Evolutionary conservation across 2,113 vertebrate species (phyloP), one percentile per base, ranked within the genome.

Genomic region (Steatornis caripensis): DNA sequence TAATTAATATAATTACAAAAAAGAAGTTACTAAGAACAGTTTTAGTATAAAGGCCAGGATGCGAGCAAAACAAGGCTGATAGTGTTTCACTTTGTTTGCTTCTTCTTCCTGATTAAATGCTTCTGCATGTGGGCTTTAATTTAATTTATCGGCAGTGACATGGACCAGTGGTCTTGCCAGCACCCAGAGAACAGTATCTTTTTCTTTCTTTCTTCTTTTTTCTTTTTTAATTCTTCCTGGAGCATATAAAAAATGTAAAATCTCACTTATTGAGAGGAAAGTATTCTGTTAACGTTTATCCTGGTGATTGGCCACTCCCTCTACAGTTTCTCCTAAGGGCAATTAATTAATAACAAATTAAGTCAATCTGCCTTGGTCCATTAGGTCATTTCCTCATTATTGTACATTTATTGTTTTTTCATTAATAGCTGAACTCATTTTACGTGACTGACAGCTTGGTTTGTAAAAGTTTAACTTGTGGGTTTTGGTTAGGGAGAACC

Each of bases 361-460:
- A 95, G 66, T 96, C 90, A 89, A 93, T 95, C 70, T 95, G 77
- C 49, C 39, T 87, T 69, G 70, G 74, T 89, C 89, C 85, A 78
- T 96, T 97, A 95, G 94, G 87, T 97, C 89, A 97, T 94, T 97
- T 97, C 96, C 96, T 97, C 87, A 55, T 95, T 78, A 85, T 70
- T 93, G 75, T 85, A 53, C 41, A 70, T 95, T 96, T 97, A 96
- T 80, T 97, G 70, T 75, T 95, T 95, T 96, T 96, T 95, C 74
- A 89, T 91, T 96, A 92, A 92, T 89, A 84, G 89, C 46, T 89
- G 87, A 90, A 95, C 89, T 95, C 53, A 65, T 93, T 97, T 97
- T 78, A 60, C 76, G 4, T 95, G 89, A 93, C 68, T 96, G 96
- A 92, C 92, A 87, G 72, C 37, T 85, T 83, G 77, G 87, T 83